Percentiles rank a stretch among this genome's conserved stretches.
Evolutionary conservation across 2,888 invertebrate species (phyloP).

Genomic region (Caradrina clavipalpis): DNA sequence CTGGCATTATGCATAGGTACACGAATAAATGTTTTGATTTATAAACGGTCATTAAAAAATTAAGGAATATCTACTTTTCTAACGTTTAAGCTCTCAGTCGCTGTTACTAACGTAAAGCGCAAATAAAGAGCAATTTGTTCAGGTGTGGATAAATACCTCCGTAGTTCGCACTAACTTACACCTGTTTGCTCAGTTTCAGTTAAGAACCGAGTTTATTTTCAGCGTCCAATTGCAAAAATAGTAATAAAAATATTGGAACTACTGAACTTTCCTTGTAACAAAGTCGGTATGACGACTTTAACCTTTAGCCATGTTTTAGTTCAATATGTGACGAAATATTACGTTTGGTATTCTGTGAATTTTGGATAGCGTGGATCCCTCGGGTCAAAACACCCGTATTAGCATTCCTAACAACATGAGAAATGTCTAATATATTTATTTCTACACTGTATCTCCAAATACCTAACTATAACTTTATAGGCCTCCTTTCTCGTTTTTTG

Average conservation of each 20-base stretch:
- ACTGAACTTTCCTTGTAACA: slow-evolving; percentile 34
- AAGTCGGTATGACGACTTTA: slow-evolving; percentile 1
- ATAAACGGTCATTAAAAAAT: neutral
- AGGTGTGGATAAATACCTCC: slow-evolving; percentile 68
- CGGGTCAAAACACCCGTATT: slow-evolving; percentile 22
- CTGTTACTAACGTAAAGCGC: slow-evolving; percentile 60
- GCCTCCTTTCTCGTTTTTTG: neutral
- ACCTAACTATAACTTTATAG: neutral
- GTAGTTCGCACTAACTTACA: slow-evolving; percentile 66
- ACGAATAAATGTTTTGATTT: neutral
- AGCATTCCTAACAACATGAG: slow-evolving; percentile 31
- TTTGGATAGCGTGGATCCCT: slow-evolving; percentile 5
- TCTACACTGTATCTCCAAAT: neutral
- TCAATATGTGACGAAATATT: slow-evolving; percentile 29
- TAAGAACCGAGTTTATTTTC: slow-evolving; percentile 42
- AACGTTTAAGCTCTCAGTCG: slow-evolving; percentile 43
- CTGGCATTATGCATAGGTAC: neutral
- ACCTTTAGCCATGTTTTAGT: slow-evolving; percentile 26
- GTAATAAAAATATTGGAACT: slow-evolving; percentile 38
- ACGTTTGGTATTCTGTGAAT: slow-evolving; percentile 11
- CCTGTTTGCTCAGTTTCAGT: slow-evolving; percentile 60
- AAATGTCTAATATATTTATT: slow-evolving; percentile 17
- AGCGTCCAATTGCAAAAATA: slow-evolving; percentile 40
- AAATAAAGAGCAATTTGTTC: slow-evolving; percentile 70
- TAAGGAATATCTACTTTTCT: neutral